A percentile compares a stretch with the other conserved stretches of the same genome.
Conservation (phyloP, 2,113 vertebrate genomes). For the Cyanistes caeruleus region DNA sequence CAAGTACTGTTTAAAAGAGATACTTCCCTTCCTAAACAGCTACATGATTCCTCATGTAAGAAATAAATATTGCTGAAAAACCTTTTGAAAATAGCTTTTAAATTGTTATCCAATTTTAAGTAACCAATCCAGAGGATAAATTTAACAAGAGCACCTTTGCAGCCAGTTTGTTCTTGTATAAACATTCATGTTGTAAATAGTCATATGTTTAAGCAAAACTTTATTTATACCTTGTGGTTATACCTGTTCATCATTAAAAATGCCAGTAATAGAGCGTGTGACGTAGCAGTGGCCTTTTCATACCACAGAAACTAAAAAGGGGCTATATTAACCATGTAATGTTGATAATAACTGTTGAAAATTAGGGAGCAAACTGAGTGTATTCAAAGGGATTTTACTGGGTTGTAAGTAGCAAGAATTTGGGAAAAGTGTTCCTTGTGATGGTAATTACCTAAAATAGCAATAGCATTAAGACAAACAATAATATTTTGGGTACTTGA, state of each 20-base stretch:
- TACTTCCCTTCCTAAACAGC: background rate
- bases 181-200: background rate
- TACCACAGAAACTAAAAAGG: background rate
- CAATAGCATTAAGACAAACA: background rate
- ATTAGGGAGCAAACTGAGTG: background rate
- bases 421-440: background rate
- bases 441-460: background rate
- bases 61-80: background rate
- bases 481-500: background rate
- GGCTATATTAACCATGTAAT: background rate
- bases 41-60: background rate
- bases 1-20: background rate
- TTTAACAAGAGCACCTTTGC: conserved; percentile 4
- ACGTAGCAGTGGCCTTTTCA: background rate
- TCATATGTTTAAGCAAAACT: background rate
- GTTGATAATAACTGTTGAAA: background rate
- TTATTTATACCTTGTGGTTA: background rate
- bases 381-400: background rate
- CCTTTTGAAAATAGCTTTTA: background rate
- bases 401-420: background rate
- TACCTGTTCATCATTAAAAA: background rate
- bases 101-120: background rate
- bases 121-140: background rate
- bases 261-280: background rate
- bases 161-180: conserved; percentile 8